Evolutionary conservation across 2,113 vertebrate species (phyloP).

Genomic region (Lamprotornis superbus): DNA sequence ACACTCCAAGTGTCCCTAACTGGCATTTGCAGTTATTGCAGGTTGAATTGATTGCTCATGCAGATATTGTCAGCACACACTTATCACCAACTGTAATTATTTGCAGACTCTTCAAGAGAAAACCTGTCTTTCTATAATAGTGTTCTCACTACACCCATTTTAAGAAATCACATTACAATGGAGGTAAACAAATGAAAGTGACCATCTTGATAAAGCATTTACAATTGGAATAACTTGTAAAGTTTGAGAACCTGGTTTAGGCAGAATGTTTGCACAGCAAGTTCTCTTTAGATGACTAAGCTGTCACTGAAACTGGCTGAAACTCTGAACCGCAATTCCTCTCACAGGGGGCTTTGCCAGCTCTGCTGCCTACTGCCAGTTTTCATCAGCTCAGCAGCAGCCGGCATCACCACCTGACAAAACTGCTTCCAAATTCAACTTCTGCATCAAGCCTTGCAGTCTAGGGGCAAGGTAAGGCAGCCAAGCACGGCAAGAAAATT

Average conservation of each 20-base stretch:
- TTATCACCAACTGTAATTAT: not conserved
- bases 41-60: not conserved
- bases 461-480: not conserved
- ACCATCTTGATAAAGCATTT: not conserved
- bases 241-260: not conserved
- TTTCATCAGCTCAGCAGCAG: conserved; percentile 13
- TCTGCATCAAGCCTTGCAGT: not conserved
- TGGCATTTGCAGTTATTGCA: not conserved
- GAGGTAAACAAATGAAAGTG: not conserved
- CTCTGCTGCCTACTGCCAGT: not conserved
- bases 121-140: not conserved
- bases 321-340: not conserved
- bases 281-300: not conserved
- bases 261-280: not conserved
- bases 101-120: not conserved
- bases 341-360: not conserved
- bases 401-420: not conserved
- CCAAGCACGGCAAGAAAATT: not conserved
- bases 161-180: not conserved
- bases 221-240: not conserved
- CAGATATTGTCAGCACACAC: not conserved
- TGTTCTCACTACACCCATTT: not conserved
- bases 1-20: not conserved
- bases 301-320: not conserved
- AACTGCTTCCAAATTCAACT: not conserved